These are phyloP conservation scores for Neoitamus cyanurus DNA, from an alignment of 2,888 invertebrate species.

Conservation along the genomic window DNA sequence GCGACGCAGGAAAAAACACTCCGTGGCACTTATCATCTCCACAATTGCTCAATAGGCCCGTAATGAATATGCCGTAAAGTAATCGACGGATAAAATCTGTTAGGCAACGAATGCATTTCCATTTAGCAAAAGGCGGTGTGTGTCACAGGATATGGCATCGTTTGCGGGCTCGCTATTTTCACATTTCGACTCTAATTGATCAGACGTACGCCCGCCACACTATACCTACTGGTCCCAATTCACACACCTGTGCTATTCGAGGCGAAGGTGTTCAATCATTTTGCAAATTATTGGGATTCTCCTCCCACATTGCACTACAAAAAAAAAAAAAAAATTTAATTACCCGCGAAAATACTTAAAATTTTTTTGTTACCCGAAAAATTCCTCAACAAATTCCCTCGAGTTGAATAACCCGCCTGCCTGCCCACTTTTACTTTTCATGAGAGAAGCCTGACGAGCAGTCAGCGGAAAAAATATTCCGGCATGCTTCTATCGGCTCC, in stretches of 20 bases:
- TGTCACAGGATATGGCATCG: neutral
- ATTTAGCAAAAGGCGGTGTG: neutral
- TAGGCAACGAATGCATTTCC: neutral
- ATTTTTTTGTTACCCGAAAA: neutral
- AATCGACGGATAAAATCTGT: neutral
- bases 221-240: neutral
- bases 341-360: neutral
- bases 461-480: slow-evolving; percentile 1
- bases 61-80: neutral
- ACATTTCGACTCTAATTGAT: neutral
- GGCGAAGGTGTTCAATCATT: neutral
- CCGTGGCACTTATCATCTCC: neutral
- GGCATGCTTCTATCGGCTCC: neutral
- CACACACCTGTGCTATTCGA: neutral
- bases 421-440: neutral
- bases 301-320: neutral
- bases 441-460: neutral
- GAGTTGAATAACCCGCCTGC: neutral
- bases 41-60: neutral
- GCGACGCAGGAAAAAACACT: neutral
- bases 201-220: neutral
- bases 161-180: neutral
- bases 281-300: neutral
- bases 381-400: neutral
- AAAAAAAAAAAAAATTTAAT: neutral